Evolutionary conservation across 2,888 invertebrate genomes (phyloP).

Genomic region (Phaedon cochleariae): DNA sequence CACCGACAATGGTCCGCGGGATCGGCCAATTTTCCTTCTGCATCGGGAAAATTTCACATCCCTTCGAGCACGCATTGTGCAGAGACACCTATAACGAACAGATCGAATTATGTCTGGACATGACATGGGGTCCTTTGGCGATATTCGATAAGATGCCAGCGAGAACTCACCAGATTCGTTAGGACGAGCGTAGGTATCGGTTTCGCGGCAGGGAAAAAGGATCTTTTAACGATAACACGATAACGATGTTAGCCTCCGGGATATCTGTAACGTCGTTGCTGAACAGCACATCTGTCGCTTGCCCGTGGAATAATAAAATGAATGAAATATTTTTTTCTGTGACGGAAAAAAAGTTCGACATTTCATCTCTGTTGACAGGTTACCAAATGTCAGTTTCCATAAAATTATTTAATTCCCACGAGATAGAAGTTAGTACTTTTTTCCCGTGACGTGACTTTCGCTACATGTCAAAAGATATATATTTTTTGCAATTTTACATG

Average conservation of each 20-base stretch:
- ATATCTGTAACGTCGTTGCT: background rate
- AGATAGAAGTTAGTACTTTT: too few species aligned
- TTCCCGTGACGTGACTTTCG: too few species aligned
- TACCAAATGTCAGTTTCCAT: too few species aligned
- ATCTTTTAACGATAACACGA: background rate
- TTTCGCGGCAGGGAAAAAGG: background rate
- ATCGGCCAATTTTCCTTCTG: background rate
- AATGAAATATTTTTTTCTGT: background rate
- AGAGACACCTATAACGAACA: slow-evolving; percentile 1
- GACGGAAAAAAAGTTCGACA: too few species aligned
- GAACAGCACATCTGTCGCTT: background rate
- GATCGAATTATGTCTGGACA: slow-evolving; percentile 1
- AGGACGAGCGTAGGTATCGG: background rate
- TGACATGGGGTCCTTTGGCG: background rate
- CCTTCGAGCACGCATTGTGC: background rate
- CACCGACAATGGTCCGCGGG: background rate
- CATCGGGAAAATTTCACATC: background rate
- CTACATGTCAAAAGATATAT: too few species aligned
- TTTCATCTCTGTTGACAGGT: too few species aligned
- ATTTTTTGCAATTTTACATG: too few species aligned
- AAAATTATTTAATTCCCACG: too few species aligned
- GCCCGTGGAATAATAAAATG: background rate
- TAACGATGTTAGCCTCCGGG: background rate
- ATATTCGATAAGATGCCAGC: background rate
- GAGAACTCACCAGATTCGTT: background rate